Evolutionary conservation across 2,113 vertebrate genomes (phyloP), one percentile per base, ranked within the genome.

Genomic region (Sylvietta virens): DNA sequence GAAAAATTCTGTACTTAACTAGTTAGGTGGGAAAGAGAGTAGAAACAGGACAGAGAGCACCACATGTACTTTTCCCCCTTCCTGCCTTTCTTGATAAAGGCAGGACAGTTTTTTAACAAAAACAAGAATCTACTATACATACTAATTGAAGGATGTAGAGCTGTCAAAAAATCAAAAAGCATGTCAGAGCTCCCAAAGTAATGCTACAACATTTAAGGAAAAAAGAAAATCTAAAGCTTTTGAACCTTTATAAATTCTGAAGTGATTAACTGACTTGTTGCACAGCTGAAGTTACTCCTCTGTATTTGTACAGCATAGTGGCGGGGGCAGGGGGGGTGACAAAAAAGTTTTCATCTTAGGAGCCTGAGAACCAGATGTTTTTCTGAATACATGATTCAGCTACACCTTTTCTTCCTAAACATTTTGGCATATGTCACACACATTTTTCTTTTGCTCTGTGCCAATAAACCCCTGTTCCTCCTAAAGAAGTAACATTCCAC

Each of bases 261-360:
- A 80, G 12, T 56, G 33, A 3, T 47, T 47, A 78, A 71, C 7
- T 57, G 54, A 51, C 31, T 69, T 82, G 6, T 45, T 77, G 64
- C 37, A 80, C 37, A 80, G 48, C 47, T 88, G n/a, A 92, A 80
- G 37, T 81, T 73, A 83, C 10, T 92, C 26, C 15, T 81, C 40
- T 74, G 20, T 67, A 61, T 79, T 76, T 80, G 66, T 56, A 88
- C 61, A 92, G 47, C 44, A 50, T 19, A 6, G 39, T 12, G 31
- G 11, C 1, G 6, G 35, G 9, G 51, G 10, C 18, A 14, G 14
- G 7, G 15, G 10, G 13, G 1, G 13, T 14, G 28, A n/a, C 44
- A 45, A 21, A 64, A 54, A 11, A 1, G 4, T 60, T 90, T 73
- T 70, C 30, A 66, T 83, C 62, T 37, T 65, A 44, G n/a, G 50